phyloP scores from a whole-genome alignment of 2,113 vertebrate genomes.

The Xyrauchen texanus region DNA sequence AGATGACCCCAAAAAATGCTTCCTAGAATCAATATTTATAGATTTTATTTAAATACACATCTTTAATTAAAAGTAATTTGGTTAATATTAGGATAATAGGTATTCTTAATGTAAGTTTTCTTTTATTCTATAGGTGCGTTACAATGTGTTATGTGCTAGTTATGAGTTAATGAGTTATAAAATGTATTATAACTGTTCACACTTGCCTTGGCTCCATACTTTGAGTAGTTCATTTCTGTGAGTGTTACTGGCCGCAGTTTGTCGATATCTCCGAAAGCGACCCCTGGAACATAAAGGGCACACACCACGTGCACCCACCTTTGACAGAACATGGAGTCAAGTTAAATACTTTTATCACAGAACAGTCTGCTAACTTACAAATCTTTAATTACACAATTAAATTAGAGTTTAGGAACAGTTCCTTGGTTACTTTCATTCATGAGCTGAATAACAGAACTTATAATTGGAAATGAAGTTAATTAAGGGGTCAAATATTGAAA shows the following conservation, averaged over 20 bases:
- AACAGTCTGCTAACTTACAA: neutral
- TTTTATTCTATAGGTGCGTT: neutral
- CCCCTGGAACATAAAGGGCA: constrained; percentile 96
- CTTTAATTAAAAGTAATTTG: too few relatives aligned
- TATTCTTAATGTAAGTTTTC: neutral
- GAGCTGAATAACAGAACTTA: neutral
- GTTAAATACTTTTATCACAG: neutral
- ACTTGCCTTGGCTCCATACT: constrained; percentile 96
- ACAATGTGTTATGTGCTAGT: neutral
- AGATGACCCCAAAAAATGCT: neutral
- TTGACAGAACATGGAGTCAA: constrained; percentile 12
- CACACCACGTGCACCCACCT: constrained; percentile 99
- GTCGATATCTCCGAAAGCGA: constrained; percentile 98
- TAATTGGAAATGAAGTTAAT: neutral
- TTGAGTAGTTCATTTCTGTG: constrained; percentile 99
- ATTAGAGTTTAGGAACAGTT: too few relatives aligned
- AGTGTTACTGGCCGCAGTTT: constrained; percentile 94
- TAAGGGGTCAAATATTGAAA: neutral
- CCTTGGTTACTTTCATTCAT: too few relatives aligned
- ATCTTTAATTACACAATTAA: neutral
- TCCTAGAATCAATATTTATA: neutral
- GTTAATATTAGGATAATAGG: neutral
- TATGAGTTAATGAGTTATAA: too few relatives aligned
- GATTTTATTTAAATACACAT: neutral
- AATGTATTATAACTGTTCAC: neutral